A percentile compares a stretch with the other conserved stretches of the same genome.
Evolutionary conservation across 2,888 invertebrate genomes (phyloP).

Genomic region (Rotaria magnacalcarata): DNA sequence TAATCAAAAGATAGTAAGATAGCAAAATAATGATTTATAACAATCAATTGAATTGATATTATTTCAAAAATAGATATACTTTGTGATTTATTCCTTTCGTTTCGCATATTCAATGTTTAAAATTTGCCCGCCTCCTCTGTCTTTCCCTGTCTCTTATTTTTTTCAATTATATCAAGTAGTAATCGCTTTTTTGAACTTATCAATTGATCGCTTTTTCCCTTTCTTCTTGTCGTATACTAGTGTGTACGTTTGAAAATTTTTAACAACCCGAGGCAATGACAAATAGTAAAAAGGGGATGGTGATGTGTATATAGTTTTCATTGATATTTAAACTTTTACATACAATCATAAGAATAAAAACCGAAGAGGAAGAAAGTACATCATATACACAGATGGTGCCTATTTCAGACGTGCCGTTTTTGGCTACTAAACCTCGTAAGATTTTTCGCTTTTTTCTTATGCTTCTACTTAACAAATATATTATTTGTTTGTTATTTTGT

Average conservation of each 20-base stretch:
- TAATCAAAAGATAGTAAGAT: no score
- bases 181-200: constrained; percentile 23
- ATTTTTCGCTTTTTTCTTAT: neutral
- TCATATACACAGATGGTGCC: neutral
- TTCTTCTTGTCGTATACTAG: neutral
- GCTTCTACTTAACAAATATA: neutral
- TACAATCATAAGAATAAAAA: neutral
- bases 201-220: constrained; percentile 7
- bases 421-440: constrained; percentile 35
- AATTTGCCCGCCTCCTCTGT: neutral
- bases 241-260: constrained; percentile 1
- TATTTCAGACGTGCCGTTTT: neutral
- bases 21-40: no score
- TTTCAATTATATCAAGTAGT: neutral
- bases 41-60: no score
- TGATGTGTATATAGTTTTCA: neutral
- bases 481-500: neutral
- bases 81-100: neutral
- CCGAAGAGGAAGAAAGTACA: neutral
- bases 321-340: constrained; percentile 8
- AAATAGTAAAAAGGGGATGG: neutral
- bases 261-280: neutral
- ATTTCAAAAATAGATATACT: no score
- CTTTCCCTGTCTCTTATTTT: neutral
- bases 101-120: neutral